phyloP scores from a whole-genome alignment of 2,797 vertebrate genomes.

The Helicolenus hilgendorfi region DNA sequence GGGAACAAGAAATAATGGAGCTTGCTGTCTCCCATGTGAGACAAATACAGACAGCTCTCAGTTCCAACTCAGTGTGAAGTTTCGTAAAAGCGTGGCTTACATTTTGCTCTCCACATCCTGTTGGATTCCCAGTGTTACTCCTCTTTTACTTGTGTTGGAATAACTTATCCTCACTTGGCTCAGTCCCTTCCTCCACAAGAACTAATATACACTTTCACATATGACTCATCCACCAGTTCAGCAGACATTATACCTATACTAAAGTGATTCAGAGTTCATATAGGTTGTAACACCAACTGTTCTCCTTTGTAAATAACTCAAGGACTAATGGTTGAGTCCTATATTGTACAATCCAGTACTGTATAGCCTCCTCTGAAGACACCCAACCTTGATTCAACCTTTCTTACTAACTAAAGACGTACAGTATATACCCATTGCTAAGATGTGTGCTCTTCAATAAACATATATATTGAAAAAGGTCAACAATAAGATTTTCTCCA shows the following conservation, averaged over 20 bases:
- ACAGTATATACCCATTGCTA: not conserved
- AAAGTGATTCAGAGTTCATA: slow-evolving; percentile 34
- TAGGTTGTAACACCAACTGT: slow-evolving; percentile 7
- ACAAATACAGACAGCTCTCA: slow-evolving; percentile 58
- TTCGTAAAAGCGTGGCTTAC: slow-evolving; percentile 37
- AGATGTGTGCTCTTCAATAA: slow-evolving; percentile 12
- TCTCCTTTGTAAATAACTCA: slow-evolving; percentile 37
- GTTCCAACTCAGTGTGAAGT: slow-evolving; percentile 60
- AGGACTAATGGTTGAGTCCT: slow-evolving; percentile 22
- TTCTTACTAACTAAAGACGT: not conserved
- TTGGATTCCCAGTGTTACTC: not conserved
- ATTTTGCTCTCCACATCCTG: slow-evolving; percentile 27
- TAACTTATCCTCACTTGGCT: slow-evolving; percentile 8
- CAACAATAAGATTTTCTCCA: not conserved
- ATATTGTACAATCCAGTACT: slow-evolving; percentile 18
- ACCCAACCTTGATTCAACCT: slow-evolving; percentile 28
- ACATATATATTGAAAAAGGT: not conserved
- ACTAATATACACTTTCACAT: slow-evolving; percentile 26
- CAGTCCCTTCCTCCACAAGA: slow-evolving; percentile 15
- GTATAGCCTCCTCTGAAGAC: not conserved
- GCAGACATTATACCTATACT: not conserved
- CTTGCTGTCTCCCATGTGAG: slow-evolving; percentile 71
- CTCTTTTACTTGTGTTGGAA: slow-evolving; percentile 13
- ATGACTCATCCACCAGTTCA: slow-evolving; percentile 9
- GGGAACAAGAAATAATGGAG: slow-evolving; percentile 50